Evolutionary conservation across 2,113 vertebrate species (phyloP), one percentile per base, ranked within the genome.

Genomic region (Leptocoma aspasia): DNA sequence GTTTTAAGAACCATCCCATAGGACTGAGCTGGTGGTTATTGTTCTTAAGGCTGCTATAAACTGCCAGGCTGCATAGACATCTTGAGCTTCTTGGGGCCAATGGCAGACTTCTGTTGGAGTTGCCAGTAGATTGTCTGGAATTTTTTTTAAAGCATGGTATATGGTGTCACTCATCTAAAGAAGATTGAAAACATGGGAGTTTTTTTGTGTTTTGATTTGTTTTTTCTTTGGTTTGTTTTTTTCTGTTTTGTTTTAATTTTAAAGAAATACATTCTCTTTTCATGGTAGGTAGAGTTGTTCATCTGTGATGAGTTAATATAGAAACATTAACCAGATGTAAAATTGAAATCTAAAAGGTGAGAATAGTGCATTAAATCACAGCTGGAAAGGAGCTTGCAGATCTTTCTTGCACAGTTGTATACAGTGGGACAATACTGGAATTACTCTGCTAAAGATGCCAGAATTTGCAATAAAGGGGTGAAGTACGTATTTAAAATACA

Each of bases 131-230:
- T 27, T 64, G 56, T 65, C 9, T 35, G 54, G 35, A 9, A 6
- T 16, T 33, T 16, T 17, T 49, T 41, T 60, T 24, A 20, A 13
- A 60, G 9, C 7, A 2, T 56, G 33, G 2, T 44, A 10, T 63
- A 2, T 4, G 1, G 3, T 47, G 13, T 69, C 37, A 10, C 22
- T 59, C 4, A 57, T 57, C 17, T 44, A 8, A 41, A 22, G 14
- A 59, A 41, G 10, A 31, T 35, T 39, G 14, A 68, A 47, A 65
- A 22, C 4, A 2, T 4, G 11, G 6, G 2, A 2, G 0, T 10
- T 30, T 35, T 21, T 24, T 42, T 39, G 20, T 47, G 11, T 37
- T 81, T 72, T 56, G 17, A 3, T 57, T 57, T 57, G 21, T 1
- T 42, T 72, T 80, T 35, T 49, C 30, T 80, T 57, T 19, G 13